A percentile compares a stretch with the other conserved stretches of the same genome.
phyloP scores from a whole-genome alignment of 2,888 invertebrate genomes.

The Odontocolon sp. region DNA sequence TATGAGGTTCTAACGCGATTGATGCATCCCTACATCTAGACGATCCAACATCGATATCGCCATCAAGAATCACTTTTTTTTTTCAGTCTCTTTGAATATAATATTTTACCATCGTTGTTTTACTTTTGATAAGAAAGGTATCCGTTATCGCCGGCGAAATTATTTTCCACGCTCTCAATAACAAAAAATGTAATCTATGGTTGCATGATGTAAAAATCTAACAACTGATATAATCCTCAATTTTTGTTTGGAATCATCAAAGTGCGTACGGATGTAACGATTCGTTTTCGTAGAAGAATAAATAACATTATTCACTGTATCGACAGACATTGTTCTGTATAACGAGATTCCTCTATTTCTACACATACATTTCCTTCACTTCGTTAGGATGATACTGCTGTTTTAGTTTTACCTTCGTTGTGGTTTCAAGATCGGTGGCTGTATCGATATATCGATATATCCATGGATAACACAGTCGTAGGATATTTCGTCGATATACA shows the following conservation, averaged over 20 bases:
- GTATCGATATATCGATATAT: neutral
- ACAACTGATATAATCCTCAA: no score
- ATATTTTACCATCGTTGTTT: neutral
- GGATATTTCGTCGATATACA: neutral
- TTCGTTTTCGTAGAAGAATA: no score
- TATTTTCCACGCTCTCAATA: no score
- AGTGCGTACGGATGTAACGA: no score
- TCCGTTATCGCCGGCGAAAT: neutral
- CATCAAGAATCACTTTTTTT: slow-evolving; percentile 8
- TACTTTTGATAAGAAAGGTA: neutral
- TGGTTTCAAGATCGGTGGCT: neutral
- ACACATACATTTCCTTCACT: neutral
- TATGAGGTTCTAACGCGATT: slow-evolving; percentile 43
- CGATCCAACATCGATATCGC: neutral
- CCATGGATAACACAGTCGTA: neutral
- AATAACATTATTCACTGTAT: no score
- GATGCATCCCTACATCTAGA: slow-evolving; percentile 25
- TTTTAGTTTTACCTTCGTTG: neutral
- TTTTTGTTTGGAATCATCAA: no score
- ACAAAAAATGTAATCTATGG: no score
- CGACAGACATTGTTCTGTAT: no score
- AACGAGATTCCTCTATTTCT: no score
- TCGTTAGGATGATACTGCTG: neutral
- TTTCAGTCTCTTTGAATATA: neutral
- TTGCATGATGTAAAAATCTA: no score